Conservation (phyloP, 2,888 invertebrate genomes). For the Lasioglossum oenotherae region DNA sequence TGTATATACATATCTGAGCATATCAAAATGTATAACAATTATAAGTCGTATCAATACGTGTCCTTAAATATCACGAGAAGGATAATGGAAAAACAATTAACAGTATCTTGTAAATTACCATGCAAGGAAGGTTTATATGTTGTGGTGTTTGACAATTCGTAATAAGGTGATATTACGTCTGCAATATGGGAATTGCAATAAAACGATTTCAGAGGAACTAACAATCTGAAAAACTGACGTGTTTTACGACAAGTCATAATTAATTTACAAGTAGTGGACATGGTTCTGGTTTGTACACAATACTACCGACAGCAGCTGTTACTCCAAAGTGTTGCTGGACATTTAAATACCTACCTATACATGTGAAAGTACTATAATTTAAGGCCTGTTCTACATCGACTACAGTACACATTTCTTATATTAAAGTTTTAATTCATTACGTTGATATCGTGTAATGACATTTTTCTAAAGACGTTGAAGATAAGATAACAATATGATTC, state of each 20-base stretch:
- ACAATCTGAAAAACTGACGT: conserved; percentile 18
- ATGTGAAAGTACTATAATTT: background rate
- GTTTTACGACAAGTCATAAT: conserved; percentile 28
- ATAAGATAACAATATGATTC: conserved; percentile 15
- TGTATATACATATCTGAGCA: background rate
- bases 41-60: background rate
- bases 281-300: conserved; percentile 28
- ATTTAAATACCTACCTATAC: background rate
- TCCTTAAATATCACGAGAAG: background rate
- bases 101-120: conserved; percentile 25
- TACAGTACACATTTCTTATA: background rate
- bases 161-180: background rate
- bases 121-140: background rate
- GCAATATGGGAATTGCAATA: background rate
- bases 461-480: background rate
- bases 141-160: conserved; percentile 9
- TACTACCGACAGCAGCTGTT: background rate
- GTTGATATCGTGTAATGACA: background rate
- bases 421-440: background rate
- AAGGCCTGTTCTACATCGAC: background rate
- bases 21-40: background rate
- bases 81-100: background rate
- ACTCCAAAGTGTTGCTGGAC: background rate
- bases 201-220: background rate
- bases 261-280: conserved; percentile 21